These are phyloP conservation scores for Nysson spinosus DNA, from an alignment of 2,888 invertebrate genomes.

Conservation along the genomic window DNA sequence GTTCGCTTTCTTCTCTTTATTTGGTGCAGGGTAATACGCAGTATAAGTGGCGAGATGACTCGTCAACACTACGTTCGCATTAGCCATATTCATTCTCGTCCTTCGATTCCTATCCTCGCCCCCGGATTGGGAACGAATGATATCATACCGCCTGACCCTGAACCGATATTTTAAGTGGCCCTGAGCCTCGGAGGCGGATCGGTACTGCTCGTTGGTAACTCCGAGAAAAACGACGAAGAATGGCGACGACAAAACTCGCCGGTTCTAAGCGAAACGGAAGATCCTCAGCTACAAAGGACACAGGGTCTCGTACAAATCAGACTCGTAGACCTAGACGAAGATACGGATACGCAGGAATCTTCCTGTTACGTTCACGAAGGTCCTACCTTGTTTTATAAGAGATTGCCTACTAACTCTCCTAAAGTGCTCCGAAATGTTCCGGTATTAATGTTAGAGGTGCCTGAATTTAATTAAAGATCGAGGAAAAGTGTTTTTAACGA, in stretches of 20 bases:
- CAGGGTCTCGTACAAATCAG: slow-evolving; percentile 73
- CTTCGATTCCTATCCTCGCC: too few relatives aligned
- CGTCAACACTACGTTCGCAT: too few relatives aligned
- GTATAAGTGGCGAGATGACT: too few relatives aligned
- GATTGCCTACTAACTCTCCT: slow-evolving; percentile 1
- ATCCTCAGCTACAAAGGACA: slow-evolving; percentile 75
- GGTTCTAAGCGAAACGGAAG: slow-evolving; percentile 28
- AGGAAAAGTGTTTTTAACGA: too few relatives aligned
- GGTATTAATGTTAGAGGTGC: too few relatives aligned
- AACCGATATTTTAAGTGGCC: slow-evolving; percentile 73
- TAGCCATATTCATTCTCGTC: too few relatives aligned
- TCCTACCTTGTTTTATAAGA: slow-evolving; percentile 39
- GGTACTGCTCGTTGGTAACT: slow-evolving; percentile 68
- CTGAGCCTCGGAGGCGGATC: slow-evolving; percentile 75
- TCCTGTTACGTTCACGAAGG: slow-evolving; percentile 75
- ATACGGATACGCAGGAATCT: slow-evolving; percentile 71
- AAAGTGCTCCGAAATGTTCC: background rate
- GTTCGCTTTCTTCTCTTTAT: background rate
- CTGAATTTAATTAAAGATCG: too few relatives aligned
- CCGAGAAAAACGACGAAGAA: slow-evolving; percentile 27
- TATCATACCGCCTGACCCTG: slow-evolving; percentile 65
- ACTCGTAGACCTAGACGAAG: slow-evolving; percentile 66
- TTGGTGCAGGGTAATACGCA: too few relatives aligned
- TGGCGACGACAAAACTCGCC: slow-evolving; percentile 64
- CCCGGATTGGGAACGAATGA: slow-evolving; percentile 4